These are phyloP conservation scores for Microplitis manilae DNA, from an alignment of 2,888 invertebrate species.

Conservation along the genomic window DNA sequence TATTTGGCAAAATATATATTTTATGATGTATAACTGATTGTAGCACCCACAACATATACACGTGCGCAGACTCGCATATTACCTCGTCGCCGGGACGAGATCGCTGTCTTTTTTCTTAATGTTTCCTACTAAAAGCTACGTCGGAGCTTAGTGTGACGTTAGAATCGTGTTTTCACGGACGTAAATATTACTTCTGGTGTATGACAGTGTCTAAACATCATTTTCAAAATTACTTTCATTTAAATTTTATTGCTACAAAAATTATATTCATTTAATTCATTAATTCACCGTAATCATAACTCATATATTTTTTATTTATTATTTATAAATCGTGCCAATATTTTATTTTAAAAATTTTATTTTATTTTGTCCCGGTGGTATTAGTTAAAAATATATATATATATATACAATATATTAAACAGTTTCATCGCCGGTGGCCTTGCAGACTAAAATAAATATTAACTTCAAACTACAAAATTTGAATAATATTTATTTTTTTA, in stretches of 20 bases:
- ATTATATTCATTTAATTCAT: no score
- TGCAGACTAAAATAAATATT: slow-evolving; percentile 47
- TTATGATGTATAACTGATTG: slow-evolving; percentile 19
- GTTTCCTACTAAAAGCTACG: slow-evolving; percentile 57
- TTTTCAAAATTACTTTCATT: not conserved
- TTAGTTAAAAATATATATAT: slow-evolving; percentile 24
- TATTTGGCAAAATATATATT: slow-evolving; percentile 47
- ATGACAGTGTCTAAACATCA: slow-evolving; percentile 1
- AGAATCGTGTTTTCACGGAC: slow-evolving; percentile 60
- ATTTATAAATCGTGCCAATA: not conserved
- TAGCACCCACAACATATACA: slow-evolving; percentile 41
- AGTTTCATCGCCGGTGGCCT: slow-evolving; percentile 36
- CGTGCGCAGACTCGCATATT: slow-evolving; percentile 51
- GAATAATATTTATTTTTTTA: not conserved
- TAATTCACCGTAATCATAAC: no score
- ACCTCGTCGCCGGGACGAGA: slow-evolving; percentile 45
- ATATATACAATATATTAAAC: not conserved
- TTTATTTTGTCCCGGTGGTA: not conserved
- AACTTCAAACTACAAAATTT: slow-evolving; percentile 15
- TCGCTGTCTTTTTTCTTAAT: slow-evolving; percentile 43
- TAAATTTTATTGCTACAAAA: no score
- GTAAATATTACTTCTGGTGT: slow-evolving; percentile 10
- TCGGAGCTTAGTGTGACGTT: slow-evolving; percentile 63
- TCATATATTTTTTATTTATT: not conserved
- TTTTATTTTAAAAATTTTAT: not conserved